A percentile compares a stretch with the other conserved stretches of the same genome.
Conservation (phyloP, 1,140 invertebrate species). For the Drosophila bocki region DNA sequence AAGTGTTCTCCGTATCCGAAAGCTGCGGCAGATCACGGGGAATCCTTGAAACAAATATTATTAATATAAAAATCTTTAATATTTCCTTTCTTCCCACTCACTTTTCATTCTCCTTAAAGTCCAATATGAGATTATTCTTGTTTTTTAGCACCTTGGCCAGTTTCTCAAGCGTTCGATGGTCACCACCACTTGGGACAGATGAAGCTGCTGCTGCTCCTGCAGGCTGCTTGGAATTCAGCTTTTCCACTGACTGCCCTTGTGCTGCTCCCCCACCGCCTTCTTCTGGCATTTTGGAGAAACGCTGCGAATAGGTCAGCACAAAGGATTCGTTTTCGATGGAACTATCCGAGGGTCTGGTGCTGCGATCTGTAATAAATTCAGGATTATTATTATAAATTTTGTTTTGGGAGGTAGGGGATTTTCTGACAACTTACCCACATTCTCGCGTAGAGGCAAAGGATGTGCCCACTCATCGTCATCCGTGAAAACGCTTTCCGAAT, state of each 20-base stretch:
- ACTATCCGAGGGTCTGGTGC: slow-evolving; percentile 86
- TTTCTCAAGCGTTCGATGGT: slow-evolving; percentile 66
- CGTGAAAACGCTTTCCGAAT: slow-evolving; percentile 87
- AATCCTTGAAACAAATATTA: slow-evolving; percentile 34
- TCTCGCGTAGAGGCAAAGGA: slow-evolving; percentile 78
- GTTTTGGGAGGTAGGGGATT: no score
- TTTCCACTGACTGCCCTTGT: slow-evolving; percentile 14
- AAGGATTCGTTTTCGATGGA: slow-evolving; percentile 87
- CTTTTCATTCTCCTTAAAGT: slow-evolving; percentile 84
- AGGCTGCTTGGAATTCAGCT: slow-evolving; percentile 20
- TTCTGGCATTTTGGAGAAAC: slow-evolving; percentile 87
- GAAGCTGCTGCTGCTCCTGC: not conserved
- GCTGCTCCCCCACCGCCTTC: slow-evolving; percentile 53
- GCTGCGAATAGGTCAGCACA: slow-evolving; percentile 87
- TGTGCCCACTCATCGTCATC: slow-evolving; percentile 87
- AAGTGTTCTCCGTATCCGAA: slow-evolving; percentile 85
- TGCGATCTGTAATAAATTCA: slow-evolving; percentile 64
- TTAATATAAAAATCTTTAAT: no score
- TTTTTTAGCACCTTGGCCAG: slow-evolving; percentile 78
- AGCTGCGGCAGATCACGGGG: slow-evolving; percentile 75
- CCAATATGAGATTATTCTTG: slow-evolving; percentile 81
- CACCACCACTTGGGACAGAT: slow-evolving; percentile 27
- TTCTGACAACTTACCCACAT: slow-evolving; percentile 65
- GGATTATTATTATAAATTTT: not conserved
- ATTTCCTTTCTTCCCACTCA: slow-evolving; percentile 13